These are phyloP conservation scores for Cathartes aura DNA, from an alignment of 2,113 vertebrate species.

Conservation along the genomic window DNA sequence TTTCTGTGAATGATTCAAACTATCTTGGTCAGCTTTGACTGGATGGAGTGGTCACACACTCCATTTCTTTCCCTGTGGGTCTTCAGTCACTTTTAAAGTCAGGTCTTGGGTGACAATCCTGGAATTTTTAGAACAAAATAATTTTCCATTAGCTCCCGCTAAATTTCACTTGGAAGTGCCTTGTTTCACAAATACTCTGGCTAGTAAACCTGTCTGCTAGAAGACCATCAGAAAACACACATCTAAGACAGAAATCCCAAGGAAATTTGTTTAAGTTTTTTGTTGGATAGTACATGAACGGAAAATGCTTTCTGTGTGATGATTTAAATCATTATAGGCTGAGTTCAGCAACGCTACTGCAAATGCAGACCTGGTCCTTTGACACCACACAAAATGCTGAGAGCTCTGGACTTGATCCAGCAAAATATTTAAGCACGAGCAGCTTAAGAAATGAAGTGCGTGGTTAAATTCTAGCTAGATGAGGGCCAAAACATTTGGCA, in stretches of 20 bases:
- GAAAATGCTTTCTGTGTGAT: background rate
- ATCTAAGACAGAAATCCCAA: background rate
- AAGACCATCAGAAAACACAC: background rate
- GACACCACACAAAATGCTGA: background rate
- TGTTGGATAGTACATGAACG: background rate
- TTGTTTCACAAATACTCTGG: background rate
- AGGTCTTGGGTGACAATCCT: background rate
- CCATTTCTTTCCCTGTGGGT: background rate
- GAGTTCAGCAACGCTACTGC: background rate
- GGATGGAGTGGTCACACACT: background rate
- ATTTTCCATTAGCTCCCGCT: background rate
- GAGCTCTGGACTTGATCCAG: constrained; percentile 17
- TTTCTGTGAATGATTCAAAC: constrained; percentile 11
- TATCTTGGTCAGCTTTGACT: background rate
- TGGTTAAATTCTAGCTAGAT: constrained; percentile 33
- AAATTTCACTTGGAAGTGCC: background rate
- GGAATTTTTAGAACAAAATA: background rate
- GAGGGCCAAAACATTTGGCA: constrained; percentile 30
- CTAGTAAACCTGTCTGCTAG: background rate
- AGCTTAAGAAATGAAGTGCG: constrained; percentile 19
- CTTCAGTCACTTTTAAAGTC: background rate
- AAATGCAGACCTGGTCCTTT: background rate
- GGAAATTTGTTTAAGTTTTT: background rate
- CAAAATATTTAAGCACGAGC: constrained; percentile 19
- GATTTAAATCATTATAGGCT: background rate